Percentiles rank a stretch among this genome's conserved stretches.
These are phyloP conservation scores for Drosophila lacteicornis DNA, from an alignment of 1,140 invertebrate species.

Conservation along the genomic window DNA sequence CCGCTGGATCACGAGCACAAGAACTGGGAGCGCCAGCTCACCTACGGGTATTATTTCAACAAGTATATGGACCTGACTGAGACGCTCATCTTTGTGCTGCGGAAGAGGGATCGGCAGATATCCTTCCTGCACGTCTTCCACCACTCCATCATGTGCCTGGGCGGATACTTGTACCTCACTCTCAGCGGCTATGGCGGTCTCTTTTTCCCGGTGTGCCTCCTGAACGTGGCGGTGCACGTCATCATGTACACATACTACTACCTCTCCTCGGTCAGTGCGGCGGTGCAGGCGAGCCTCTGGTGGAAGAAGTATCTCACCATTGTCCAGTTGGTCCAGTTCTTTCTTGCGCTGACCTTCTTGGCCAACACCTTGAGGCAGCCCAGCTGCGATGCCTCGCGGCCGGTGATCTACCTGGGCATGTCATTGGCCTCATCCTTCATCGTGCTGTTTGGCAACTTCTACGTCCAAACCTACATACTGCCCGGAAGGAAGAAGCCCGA, in stretches of 20 bases:
- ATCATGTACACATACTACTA: constrained; percentile 49
- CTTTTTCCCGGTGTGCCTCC: constrained; percentile 47
- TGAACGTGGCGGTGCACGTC: constrained; percentile 34
- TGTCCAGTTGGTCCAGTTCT: constrained; percentile 29
- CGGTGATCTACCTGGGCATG: neutral
- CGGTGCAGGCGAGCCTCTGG: constrained; percentile 19
- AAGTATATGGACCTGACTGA: constrained; percentile 56
- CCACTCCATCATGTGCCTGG: constrained; percentile 86
- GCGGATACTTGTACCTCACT: constrained; percentile 4
- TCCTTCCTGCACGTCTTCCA: constrained; percentile 57
- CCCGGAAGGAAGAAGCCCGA: neutral
- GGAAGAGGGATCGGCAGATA: constrained; percentile 58
- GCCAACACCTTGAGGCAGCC: neutral
- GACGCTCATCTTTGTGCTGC: constrained; percentile 61
- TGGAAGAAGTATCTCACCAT: constrained; percentile 49
- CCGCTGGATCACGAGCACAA: constrained; percentile 49
- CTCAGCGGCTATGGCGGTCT: constrained; percentile 87
- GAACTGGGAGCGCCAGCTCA: constrained; percentile 17
- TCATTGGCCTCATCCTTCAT: neutral
- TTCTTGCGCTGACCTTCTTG: neutral
- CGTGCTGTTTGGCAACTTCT: constrained; percentile 17
- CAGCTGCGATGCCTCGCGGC: constrained; percentile 7
- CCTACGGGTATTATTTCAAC: constrained; percentile 54
- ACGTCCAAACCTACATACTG: constrained; percentile 9
- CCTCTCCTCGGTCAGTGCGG: constrained; percentile 21